Base-by-base conservation (phyloP, 2,888 invertebrate species). In the Rhynchonema sp. region DNA sequence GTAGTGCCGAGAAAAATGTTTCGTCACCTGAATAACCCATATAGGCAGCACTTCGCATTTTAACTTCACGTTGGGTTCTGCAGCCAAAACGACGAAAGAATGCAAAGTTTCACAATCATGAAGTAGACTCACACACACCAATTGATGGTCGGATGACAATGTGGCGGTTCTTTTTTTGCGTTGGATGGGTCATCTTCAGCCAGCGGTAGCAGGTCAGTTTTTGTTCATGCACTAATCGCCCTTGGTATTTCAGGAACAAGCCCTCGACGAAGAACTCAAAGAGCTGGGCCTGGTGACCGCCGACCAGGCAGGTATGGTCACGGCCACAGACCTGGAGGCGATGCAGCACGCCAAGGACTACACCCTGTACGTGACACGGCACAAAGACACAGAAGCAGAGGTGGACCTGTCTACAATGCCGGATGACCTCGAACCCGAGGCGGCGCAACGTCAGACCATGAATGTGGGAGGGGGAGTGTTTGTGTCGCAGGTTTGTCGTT, bases 261-360 rank as follows among this genome's bases (percentile, higher is more conserved):
- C 28, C 6, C 2, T 56, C 25, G 56, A 56, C 30, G 38, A 56
- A 29, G 29, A 56, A n/a, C 49, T 49, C 20, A 6, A 49, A 3
- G 13, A 49, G 49, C 20, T 49, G 9, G 49, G 49, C 49, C 49
- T 49, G 49, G 49, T 30, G 30, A 56, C 54, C 1, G 53, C 25
- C 2, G 57, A 57, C 6, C 54, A 52, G 53, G 30, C 55, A 29
- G 54, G 49, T 9, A 25, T 29, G 29, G 30, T n/a, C 22, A 25
- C 53, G 49, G 52, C 59, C 23, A 25, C 30, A 20, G 59, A 59
- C 23, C 38, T 63, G 57, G 63, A 63, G 30, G 30, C 30, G 3
- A 59, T 59, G 59, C 63, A 63, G 57, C 63, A 63, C 59, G 61
- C 63, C 27, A 57, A 38, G 29, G 63, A 63, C 56, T 63, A 63